Base-by-base conservation (phyloP, 1,140 invertebrate genomes). In the Anastrepha ludens region DNA sequence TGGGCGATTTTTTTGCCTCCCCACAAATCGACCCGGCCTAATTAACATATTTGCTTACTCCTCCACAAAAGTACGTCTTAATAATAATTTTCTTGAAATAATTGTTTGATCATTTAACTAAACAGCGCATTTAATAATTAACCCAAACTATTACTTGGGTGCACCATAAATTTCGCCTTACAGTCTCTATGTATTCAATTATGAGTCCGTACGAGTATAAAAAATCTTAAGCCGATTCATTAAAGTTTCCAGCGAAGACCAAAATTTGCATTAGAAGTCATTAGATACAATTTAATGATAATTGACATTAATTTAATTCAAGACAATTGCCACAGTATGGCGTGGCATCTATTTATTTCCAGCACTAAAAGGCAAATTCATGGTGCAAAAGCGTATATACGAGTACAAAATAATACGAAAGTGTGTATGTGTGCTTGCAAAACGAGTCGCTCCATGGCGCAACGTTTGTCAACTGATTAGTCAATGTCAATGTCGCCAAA, bases 281-380 rank as follows among this genome's bases (percentile, higher is more conserved):
- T 67, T 67, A 29, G 20, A 39, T 67, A 67, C 9, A 67, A 67
- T 67, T 67, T 67, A 41, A 67, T 67, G 65, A 67, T 67, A 67
- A 67, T 67, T 67, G 65, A 67, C 65, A 67, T 67, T 67, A 67
- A 67, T 67, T 67, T 67, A 67, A 67, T 67, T 67, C 29, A 67
- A 67, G n/a, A 13, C 65, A 67, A 67, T 39, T 29, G 65, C 65
- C 2, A 67, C 29, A 67, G 65, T 11, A 29, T 29, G 29, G 1
- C 29, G 65, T 29, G 7, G 65, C 4, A 15, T 67, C 65, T 20
- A n/a, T 67, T 41, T 20, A n/a, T 67, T 41, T 67, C 65, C 29
- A 41, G 65, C 65, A 9, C 13, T 13, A 65, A 39, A 29, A 29
- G 64, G 55, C 7, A 58, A 13, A 58, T 58, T 8, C 13, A 58